These are phyloP conservation scores for Fistularia commersonii DNA, from an alignment of 2,797 vertebrate genomes.

Conservation along the genomic window DNA sequence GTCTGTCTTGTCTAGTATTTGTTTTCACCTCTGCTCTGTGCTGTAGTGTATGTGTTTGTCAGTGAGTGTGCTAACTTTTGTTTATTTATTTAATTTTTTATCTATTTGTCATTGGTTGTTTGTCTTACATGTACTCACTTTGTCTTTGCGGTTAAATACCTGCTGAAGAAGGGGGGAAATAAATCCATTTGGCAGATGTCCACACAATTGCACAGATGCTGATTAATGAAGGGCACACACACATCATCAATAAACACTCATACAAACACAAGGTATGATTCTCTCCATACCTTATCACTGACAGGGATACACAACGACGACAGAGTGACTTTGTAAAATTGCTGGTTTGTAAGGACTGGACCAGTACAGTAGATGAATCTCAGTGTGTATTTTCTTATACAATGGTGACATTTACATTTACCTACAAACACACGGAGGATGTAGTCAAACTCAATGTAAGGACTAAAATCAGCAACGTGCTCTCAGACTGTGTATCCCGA, in stretches of 20 bases:
- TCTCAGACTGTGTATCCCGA: conserved; percentile 10
- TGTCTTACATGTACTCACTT: conserved; percentile 41
- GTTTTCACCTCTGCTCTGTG: conserved; percentile 34
- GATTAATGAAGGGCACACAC: conserved; percentile 19
- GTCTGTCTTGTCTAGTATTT: conserved; percentile 53
- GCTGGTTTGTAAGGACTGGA: no score
- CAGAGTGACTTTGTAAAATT: neutral
- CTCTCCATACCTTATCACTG: conserved; percentile 26
- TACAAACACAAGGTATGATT: conserved; percentile 14
- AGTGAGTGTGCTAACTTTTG: no score
- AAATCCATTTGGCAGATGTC: conserved; percentile 37
- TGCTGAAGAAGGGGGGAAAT: conserved; percentile 38
- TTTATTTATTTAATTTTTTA: no score
- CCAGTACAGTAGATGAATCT: neutral
- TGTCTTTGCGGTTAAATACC: conserved; percentile 43
- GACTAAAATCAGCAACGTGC: no score
- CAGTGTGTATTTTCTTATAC: conserved; percentile 10
- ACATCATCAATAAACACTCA: conserved; percentile 3
- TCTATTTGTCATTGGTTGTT: conserved; percentile 31
- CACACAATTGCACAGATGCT: conserved; percentile 29
- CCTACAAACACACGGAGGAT: no score
- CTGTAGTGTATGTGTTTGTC: conserved; percentile 8
- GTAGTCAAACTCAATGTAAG: no score
- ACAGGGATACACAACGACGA: conserved; percentile 26
- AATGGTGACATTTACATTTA: conserved; percentile 27